phyloP scores from a whole-genome alignment of 2,888 invertebrate genomes.

The Epicampocera succincta region DNA sequence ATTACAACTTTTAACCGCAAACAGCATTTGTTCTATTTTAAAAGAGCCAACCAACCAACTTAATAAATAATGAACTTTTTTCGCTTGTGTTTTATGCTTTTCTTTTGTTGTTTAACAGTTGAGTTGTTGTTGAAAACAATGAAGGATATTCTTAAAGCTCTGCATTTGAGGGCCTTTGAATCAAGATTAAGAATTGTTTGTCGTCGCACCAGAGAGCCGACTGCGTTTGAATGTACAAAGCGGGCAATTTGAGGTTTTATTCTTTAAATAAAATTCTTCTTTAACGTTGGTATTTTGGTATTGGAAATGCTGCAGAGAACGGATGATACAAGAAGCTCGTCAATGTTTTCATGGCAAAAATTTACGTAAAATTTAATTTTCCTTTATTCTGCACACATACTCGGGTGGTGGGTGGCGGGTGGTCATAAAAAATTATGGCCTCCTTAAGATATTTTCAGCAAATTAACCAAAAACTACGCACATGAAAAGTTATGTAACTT shows the following conservation, averaged over 20 bases:
- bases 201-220: not conserved
- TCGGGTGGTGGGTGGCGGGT: no score
- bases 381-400: no score
- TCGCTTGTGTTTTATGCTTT: not conserved
- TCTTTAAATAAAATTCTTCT: not conserved
- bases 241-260: not conserved
- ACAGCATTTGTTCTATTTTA: constrained; percentile 8
- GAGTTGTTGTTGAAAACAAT: not conserved
- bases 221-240: not conserved
- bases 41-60: not conserved
- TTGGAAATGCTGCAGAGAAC: no score
- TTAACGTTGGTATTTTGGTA: no score
- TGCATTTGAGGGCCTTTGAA: not conserved
- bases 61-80: constrained; percentile 33
- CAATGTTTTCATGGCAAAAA: no score
- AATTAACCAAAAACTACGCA: no score
- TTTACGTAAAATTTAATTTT: no score
- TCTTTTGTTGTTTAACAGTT: not conserved
- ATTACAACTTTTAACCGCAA: constrained; percentile 37
- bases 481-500: no score
- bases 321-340: no score
- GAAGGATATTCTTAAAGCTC: not conserved
- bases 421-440: no score
- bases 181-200: constrained; percentile 14
- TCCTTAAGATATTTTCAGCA: no score